Evolutionary conservation across 2,797 vertebrate species (phyloP).

Genomic region (Pempheris klunzingeri): DNA sequence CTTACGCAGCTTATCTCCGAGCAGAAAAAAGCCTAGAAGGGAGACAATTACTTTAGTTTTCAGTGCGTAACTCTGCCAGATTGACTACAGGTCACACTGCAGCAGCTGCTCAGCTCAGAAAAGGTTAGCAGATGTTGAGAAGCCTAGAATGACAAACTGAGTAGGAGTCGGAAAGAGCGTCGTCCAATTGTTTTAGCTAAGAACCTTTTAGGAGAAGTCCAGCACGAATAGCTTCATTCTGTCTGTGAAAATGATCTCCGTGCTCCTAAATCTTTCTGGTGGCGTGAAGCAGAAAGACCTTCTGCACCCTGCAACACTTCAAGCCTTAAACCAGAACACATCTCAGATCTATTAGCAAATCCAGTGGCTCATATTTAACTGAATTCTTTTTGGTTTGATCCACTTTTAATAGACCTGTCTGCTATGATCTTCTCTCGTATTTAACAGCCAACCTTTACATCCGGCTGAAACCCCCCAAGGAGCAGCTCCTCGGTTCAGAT

Average conservation of each 20-base stretch:
- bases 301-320: not conserved
- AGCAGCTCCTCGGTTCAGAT: slow-evolving; percentile 29
- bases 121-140: slow-evolving; percentile 66
- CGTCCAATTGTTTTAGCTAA: slow-evolving; percentile 43
- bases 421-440: slow-evolving; percentile 20
- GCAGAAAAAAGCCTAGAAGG: slow-evolving; percentile 26
- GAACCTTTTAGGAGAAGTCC: slow-evolving; percentile 14
- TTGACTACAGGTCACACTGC: slow-evolving; percentile 42
- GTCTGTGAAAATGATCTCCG: slow-evolving; percentile 18
- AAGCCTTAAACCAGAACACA: slow-evolving; percentile 3
- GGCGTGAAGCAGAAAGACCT: slow-evolving; percentile 12
- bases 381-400: slow-evolving; percentile 5
- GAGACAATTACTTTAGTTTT: slow-evolving; percentile 41
- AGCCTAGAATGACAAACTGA: slow-evolving; percentile 37
- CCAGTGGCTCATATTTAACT: not conserved
- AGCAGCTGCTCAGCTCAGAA: slow-evolving; percentile 61
- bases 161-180: slow-evolving; percentile 45
- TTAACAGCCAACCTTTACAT: slow-evolving; percentile 18
- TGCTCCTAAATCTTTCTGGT: slow-evolving; percentile 27
- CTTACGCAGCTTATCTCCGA: slow-evolving; percentile 47
- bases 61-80: slow-evolving; percentile 23
- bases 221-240: slow-evolving; percentile 29
- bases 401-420: slow-evolving; percentile 25
- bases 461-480: slow-evolving; percentile 35
- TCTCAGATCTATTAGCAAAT: slow-evolving; percentile 7